Base-by-base conservation (phyloP, 2,113 vertebrate genomes). In the Cebus imitator region DNA sequence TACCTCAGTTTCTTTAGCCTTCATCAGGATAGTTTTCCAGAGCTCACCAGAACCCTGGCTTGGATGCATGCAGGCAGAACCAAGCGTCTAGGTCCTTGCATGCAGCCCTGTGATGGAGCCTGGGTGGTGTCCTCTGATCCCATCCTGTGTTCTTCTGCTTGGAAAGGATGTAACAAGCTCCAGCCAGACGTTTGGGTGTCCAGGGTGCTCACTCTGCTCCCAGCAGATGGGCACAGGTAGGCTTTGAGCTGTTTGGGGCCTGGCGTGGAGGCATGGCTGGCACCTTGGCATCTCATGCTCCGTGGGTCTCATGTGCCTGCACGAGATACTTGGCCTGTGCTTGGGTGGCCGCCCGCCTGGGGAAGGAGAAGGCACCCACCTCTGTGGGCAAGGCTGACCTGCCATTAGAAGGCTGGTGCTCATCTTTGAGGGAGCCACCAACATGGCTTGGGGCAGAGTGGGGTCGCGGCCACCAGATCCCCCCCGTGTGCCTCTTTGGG, bases 201-300 rank as follows among this genome's bases (percentile, higher is more conserved):
- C 52, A 12, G 2, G 18, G 13, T 55, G 18, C 13, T 81, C 4
- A 20, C 12, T 10, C 1, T 8, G 40, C 48, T 61, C 40, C 17
- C 6, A 2, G 30, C n/a, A 43, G 57, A 20, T 37, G 1, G 8
- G 68, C 23, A 55, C n/a, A 84, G 40, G 6, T 0, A 0, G 18
- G 70, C 45, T 35, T 8, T n/a, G 70, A 27, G 58, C 58, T 78
- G 14, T 45, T 32, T 3, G 52, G 21, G 85, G 37, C 16, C 58
- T 7, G 35, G 4, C 40, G 14, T 43, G 35, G 68, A 66, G 40
- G 35, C 3, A 0, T 12, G 4, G 17, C 2, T 37, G 35, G 68
- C 48, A 64, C 57, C n/a, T 30, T 0, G 0, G 12, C 4, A 1
- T n/a, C 45, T 25, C 16, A 1, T 48, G 66, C 55, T 12, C 8